phyloP scores from a whole-genome alignment of 2,797 vertebrate species.

The Lophotriccus pileatus region DNA sequence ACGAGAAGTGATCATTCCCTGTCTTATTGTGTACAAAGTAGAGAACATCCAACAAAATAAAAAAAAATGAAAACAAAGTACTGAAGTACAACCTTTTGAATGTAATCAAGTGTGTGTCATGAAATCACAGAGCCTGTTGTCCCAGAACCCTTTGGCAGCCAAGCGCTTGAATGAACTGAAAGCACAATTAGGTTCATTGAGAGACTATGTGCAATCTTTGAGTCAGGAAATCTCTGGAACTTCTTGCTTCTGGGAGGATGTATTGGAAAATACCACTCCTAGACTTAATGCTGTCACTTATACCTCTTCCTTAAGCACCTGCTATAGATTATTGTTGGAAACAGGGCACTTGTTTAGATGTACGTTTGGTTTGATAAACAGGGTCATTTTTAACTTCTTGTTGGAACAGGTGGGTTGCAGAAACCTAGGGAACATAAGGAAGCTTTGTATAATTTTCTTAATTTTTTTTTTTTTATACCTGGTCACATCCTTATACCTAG shows the following conservation, averaged over 20 bases:
- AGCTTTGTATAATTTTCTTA: not conserved
- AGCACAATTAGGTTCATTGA: not conserved
- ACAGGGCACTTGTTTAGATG: not conserved
- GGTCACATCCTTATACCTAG: not conserved
- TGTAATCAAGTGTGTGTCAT: not conserved
- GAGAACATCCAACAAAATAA: not conserved
- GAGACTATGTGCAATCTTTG: not conserved
- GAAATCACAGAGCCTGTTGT: not conserved
- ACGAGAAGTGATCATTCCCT: not conserved
- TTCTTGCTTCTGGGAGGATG: not conserved
- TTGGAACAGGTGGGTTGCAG: not conserved
- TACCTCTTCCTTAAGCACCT: not conserved
- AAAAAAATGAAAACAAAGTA: no score
- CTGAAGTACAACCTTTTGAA: not conserved
- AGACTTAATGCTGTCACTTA: not conserved
- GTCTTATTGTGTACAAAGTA: not conserved
- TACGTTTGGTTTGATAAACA: not conserved
- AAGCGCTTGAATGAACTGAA: not conserved
- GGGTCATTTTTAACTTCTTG: not conserved
- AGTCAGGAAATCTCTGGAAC: not conserved
- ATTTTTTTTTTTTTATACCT: not conserved
- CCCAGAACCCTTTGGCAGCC: not conserved
- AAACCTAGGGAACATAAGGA: not conserved
- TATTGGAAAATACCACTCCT: not conserved
- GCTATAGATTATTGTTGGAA: not conserved